Evolutionary conservation across 2,113 vertebrate species (phyloP).

Genomic region (Damaliscus lunatus): DNA sequence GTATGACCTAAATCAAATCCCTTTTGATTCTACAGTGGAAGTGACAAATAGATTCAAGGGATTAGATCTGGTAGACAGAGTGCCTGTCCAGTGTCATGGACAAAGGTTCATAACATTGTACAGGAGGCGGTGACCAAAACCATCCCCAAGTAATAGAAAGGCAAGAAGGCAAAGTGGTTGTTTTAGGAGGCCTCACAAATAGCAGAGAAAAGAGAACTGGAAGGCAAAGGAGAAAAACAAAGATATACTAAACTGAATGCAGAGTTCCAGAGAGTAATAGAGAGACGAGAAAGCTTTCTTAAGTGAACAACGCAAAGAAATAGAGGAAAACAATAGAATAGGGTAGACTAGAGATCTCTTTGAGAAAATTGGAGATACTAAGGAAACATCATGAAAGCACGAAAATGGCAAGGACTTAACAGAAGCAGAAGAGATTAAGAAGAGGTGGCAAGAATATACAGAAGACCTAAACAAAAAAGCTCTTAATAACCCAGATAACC

Average conservation of each 20-base stretch:
- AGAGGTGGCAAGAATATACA: not conserved
- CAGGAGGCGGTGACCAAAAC: accelerated
- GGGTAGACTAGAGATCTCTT: not conserved
- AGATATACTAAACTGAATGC: not conserved
- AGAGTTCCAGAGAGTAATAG: not conserved
- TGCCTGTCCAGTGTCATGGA: not conserved
- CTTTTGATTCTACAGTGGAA: not conserved
- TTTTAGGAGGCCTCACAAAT: not conserved
- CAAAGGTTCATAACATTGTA: not conserved
- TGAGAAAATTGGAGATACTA: not conserved
- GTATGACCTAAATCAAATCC: not conserved
- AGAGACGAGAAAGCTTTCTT: not conserved
- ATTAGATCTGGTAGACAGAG: not conserved
- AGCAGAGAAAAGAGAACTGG: not conserved
- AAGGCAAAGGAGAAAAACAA: not conserved
- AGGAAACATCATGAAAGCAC: not conserved
- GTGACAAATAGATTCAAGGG: not conserved
- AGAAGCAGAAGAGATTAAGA: not conserved
- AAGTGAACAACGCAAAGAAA: not conserved
- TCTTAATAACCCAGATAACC: not conserved
- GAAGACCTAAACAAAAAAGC: not conserved
- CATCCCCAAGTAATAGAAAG: not conserved
- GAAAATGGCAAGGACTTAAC: not conserved
- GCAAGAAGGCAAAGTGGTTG: not conserved
- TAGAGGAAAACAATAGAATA: not conserved